Base-by-base conservation (phyloP, 2,888 invertebrate genomes). In the Drosophila ustulata region DNA sequence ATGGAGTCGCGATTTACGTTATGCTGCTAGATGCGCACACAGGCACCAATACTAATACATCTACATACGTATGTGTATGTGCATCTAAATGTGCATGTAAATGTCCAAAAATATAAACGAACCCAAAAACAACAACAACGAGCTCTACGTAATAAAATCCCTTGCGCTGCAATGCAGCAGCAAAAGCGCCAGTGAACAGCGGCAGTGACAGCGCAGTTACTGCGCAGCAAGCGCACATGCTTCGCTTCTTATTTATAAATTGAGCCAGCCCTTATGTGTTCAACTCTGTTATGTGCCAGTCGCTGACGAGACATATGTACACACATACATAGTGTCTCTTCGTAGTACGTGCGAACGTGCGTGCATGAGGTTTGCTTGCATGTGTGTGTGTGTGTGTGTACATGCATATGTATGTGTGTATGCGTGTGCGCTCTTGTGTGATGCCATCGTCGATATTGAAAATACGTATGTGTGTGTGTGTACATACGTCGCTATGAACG, bases 371-470 rank as follows among this genome's bases (percentile, higher is more conserved):
- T 66, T 70, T 64, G 53, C 26, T 39, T 68, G 64, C 58, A 56
- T 11, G 9, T 34, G 34, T 86, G 78, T 64, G 32, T 75, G 75
- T 84, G 65, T 52, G 11, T 62, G 63, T 70, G 80, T 86, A 81
- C 66, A 39, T 75, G 46, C 62, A 68, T 62, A 80, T 73, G 51
- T 73, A 81, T 84, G 65, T 52, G 34, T 62, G 63, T 70, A 53
- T 68, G 56, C 63, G 73, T 74, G 56, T 75, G 76, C 62, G 77
- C 76, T 64, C 73, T 73, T 82, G 86, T 86, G 83, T 85, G 88
- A 88, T 87, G 88, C 85, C 88, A 82, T 82, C 88, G 82, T 84
- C 86, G 80, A 83, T 83, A 88, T 88, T 83, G 88, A 84, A 85
- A 73, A 78, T 86, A 81, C 66, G 76, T 73, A 47, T 66, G 67